Evolutionary conservation across 2,797 vertebrate species (phyloP), one percentile per base, ranked within the genome.

Genomic region (Poecilia gillii): DNA sequence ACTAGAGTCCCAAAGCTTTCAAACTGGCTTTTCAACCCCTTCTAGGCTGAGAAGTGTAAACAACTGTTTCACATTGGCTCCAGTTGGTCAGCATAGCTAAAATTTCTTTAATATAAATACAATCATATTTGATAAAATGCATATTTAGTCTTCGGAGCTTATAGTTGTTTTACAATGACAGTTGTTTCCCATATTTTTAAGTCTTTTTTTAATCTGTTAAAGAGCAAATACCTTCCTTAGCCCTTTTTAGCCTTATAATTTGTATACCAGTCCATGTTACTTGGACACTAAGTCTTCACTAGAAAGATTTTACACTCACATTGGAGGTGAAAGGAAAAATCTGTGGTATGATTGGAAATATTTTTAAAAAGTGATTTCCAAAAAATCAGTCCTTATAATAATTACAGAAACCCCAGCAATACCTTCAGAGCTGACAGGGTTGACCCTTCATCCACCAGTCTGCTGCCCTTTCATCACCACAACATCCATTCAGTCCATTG

Each of bases 401-500:
- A n/a, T 72, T 8, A 64, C 45, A 76, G 71, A 73, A 74, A 73
- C 81, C 84, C 25, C 31, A 2, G 73, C 46, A 33, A 66, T 45
- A 72, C 59, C 16, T 80, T 84, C 36, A 9, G 49, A 16, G n/a
- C 70, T 81, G 33, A 82, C 74, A 64, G 68, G 47, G 77, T 70
- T 39, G 72, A 78, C 77, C 81, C 80, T 86, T 90, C 81, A 83
- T 70, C 72, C 73, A 62, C 7, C 31, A 39, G 81, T 36, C 81
- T 31, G 41, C 51, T 85, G 57, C 66, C 83, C 83, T 84, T 83
- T 85, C 62, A 81, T 86, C 62, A 81, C 77, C 55, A 46, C 64
- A 41, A 74, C 81, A 64, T 72, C 82, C 83, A 75, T 79, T 85
- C 39, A 11, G 28, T 80, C 75, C 88, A 89, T 87, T 90, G 87